These are phyloP conservation scores for Rhinogobio ventralis DNA, from an alignment of 2,797 vertebrate genomes.

Conservation along the genomic window DNA sequence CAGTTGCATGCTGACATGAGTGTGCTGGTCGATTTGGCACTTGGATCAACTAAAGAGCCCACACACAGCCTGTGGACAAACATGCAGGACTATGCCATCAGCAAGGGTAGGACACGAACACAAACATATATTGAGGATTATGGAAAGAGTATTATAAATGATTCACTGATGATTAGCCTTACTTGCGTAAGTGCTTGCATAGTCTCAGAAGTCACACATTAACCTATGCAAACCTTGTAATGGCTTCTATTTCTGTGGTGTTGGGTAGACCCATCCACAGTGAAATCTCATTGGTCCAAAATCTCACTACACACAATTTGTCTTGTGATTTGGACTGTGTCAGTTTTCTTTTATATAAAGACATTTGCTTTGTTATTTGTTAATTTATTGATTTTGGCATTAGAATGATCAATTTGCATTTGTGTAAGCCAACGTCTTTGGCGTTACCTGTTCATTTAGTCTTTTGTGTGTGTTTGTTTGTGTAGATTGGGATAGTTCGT, in stretches of 20 bases:
- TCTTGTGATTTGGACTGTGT: neutral
- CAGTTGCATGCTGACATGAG: constrained; percentile 86
- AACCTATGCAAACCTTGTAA: neutral
- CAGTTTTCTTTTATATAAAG: neutral
- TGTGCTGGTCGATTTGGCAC: constrained; percentile 88
- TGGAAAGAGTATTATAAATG: neutral
- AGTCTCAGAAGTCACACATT: constrained; percentile 2
- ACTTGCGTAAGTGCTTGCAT: neutral
- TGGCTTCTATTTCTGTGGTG: constrained; percentile 3
- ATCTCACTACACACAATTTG: neutral
- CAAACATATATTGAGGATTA: neutral
- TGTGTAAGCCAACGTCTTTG: neutral
- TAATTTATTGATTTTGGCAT: neutral
- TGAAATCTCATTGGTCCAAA: neutral
- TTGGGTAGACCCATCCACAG: neutral
- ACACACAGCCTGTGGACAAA: constrained; percentile 94
- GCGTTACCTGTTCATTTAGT: neutral
- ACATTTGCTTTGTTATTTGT: neutral
- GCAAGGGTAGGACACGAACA: constrained; percentile 82
- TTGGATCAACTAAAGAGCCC: constrained; percentile 95
- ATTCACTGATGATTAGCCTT: neutral
- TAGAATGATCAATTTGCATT: neutral
- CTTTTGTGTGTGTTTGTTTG: constrained; percentile 55
- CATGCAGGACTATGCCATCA: constrained; percentile 95
- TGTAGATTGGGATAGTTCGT: constrained; percentile 97